Evolutionary conservation across 2,888 invertebrate genomes (phyloP), one percentile per base, ranked within the genome.

Genomic region (Craniophora ligustri): DNA sequence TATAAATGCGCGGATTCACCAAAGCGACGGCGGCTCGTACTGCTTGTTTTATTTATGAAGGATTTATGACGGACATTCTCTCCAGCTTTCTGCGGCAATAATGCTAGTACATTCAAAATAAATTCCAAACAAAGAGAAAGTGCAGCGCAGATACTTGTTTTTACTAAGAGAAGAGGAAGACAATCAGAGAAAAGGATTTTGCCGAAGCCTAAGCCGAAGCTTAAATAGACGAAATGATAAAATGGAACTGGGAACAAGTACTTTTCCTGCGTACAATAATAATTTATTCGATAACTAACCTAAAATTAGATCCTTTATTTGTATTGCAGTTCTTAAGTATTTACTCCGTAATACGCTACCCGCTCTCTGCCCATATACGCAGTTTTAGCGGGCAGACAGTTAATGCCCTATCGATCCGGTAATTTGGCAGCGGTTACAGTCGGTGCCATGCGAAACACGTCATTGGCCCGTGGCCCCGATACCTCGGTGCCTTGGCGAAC

Each of bases 361-460:
- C 41, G 55, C 54, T 51, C 42, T 10, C 19, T 31, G 15, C 34
- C 34, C 30, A 36, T 39, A 30, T 21, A 47, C 68, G 72, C 71
- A 38, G 56, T 58, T 71, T 70, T 73, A 66, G 46, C 77, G 76
- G 84, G 81, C 80, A 44, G 63, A 51, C 67, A 55, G 69, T 82
- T 85, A 87, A 87, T 85, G 82, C 78, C 67, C 73, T 86, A 91
- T 91, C 88, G 91, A 91, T 85, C 87, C 75, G 73, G 75, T 78
- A 80, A 84, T 87, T 91, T 88, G 90, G 90, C 90, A 88, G 74
- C 85, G 85, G 86, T 81, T 82, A 82, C 85, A 73, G 81, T 80
- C 83, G 78, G 86, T 87, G 86, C 85, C 90, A 86, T 80, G 87
- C 84, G 84, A 83, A 72, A 75, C 76, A 76, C 81, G 81, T 79